Conservation (phyloP, 2,797 vertebrate species). For the Tapirus indicus region DNA sequence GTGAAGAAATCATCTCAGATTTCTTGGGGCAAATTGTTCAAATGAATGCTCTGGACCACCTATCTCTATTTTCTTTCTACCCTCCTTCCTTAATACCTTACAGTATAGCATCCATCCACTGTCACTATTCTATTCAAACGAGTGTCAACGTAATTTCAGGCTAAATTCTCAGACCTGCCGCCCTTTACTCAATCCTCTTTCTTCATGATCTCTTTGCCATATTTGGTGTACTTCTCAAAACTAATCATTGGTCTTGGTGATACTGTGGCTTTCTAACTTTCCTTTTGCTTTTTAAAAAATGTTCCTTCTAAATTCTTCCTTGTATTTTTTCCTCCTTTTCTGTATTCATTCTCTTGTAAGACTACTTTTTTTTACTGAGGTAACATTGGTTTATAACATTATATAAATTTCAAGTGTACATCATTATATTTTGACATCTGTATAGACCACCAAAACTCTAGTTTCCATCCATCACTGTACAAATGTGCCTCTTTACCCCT, state of each 20-base stretch:
- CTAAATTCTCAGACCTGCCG: not conserved
- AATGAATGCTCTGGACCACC: constrained; percentile 13
- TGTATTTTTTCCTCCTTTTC: not conserved
- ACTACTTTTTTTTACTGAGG: not conserved
- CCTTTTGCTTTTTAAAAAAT: constrained; percentile 5
- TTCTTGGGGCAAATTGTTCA: constrained; percentile 25
- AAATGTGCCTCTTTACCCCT: too few relatives aligned
- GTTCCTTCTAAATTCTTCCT: not conserved
- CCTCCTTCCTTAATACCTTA: not conserved
- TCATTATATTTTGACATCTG: too few relatives aligned
- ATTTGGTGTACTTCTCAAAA: not conserved
- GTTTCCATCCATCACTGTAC: too few relatives aligned
- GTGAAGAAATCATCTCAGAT: constrained; percentile 43
- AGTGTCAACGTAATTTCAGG: constrained; percentile 1
- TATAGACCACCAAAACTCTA: too few relatives aligned
- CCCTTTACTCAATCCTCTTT: not conserved
- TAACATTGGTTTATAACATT: too few relatives aligned
- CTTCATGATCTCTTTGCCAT: constrained; percentile 1
- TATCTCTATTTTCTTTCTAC: not conserved
- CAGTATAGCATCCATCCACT: not conserved
- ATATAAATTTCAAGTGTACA: too few relatives aligned
- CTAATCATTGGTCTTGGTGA: not conserved
- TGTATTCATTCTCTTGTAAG: constrained; percentile 48
- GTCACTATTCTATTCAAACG: constrained; percentile 53
- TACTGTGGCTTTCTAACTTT: not conserved